phyloP scores from a whole-genome alignment of 2,888 invertebrate genomes.

The Acrobasis consociella region DNA sequence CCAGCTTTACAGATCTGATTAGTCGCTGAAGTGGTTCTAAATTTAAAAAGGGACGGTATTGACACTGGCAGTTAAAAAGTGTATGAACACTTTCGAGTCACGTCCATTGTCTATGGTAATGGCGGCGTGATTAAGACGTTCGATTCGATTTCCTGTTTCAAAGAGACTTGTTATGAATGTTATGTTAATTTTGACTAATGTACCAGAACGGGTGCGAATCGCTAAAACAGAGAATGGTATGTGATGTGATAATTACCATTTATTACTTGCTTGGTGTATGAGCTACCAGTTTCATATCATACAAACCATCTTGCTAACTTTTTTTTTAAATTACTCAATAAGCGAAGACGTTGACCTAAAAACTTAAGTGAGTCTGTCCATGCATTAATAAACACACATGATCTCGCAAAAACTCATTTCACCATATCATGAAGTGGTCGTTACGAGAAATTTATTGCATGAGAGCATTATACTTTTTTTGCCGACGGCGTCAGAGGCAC shows the following conservation, averaged over 20 bases:
- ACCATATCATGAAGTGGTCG: conserved; percentile 41
- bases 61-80: conserved; percentile 58
- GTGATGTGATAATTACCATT: conserved; percentile 21
- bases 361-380: conserved; percentile 3
- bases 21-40: conserved; percentile 78
- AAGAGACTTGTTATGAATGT: conserved; percentile 19
- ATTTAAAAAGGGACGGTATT: conserved; percentile 74
- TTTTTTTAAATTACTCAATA: neutral
- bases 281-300: conserved; percentile 3
- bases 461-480: conserved; percentile 48
- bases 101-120: conserved; percentile 67
- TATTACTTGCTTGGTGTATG: conserved; percentile 2
- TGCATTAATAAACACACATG: conserved; percentile 18
- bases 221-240: conserved; percentile 10
- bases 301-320: neutral
- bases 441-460: conserved; percentile 64
- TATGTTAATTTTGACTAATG: conserved; percentile 23
- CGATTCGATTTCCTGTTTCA: conserved; percentile 42
- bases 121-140: conserved; percentile 67
- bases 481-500: conserved; percentile 61
- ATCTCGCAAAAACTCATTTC: conserved; percentile 26
- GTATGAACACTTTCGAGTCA: conserved; percentile 65
- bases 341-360: neutral
- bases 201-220: conserved; percentile 19
- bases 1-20: conserved; percentile 80